Evolutionary conservation across 2,113 vertebrate genomes (phyloP), one percentile per base, ranked within the genome.

Genomic region (Turnix velox): DNA sequence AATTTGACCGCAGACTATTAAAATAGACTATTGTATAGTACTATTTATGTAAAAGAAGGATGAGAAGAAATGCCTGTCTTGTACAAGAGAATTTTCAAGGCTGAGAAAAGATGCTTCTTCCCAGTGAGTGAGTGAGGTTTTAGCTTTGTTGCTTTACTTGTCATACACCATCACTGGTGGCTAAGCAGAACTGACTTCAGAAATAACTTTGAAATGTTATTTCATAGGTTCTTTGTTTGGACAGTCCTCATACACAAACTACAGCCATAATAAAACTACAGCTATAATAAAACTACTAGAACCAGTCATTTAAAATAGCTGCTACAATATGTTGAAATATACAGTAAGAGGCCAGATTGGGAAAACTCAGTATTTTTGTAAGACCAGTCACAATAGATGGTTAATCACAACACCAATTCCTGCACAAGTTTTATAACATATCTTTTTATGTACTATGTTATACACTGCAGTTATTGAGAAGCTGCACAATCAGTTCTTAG

Each of bases 311-410:
- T 95, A 92, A 92, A 96, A 89, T 46, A 93, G 94, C 91, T 95
- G 95, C 95, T 96, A 96, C 96, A 95, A 46, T 96, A 85, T 87
- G 95, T 94, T 95, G 92, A 91, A 95, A 61, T 39, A 51, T 78
- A 92, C 75, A 69, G 87, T 74, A 65, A 87, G 51, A 95, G 91
- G 91, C 91, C 89, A 1, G 84, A 65, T 87, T 83, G 25, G 83
- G 93, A 81, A 57, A 77, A 80, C 49, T 92, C 78, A 67, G 42
- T 90, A 43, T 20, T 77, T 77, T 84, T 69, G 25, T 79, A 59
- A 82, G 84, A 89, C 87, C 78, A 92, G 92, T 88, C 91, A 96
- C 43, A 0, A 93, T 91, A 72, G 81, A 96, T 91, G 87, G 84
- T 84, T 93, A 89, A 89, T 83, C 83, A 89, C 87, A 93, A 94